These are phyloP conservation scores for Scelioninae gen. 1 DNA, from an alignment of 2,888 invertebrate species.

Conservation along the genomic window DNA sequence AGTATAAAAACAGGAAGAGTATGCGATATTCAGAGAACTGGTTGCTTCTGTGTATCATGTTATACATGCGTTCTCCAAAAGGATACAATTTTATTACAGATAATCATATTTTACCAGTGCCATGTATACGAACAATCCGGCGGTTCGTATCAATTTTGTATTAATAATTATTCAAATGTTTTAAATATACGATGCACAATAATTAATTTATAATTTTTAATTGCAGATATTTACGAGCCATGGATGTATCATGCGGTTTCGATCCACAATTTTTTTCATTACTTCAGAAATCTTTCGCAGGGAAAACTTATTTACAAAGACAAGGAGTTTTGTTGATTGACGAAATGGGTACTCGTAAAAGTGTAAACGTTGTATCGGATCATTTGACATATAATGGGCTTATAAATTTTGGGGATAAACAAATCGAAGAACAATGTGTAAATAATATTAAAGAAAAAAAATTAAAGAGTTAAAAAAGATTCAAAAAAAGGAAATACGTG, in stretches of 20 bases:
- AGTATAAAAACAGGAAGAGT: not conserved
- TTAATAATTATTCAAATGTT: too few relatives aligned
- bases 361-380: conserved; percentile 47
- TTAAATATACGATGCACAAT: not conserved
- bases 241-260: conserved; percentile 5
- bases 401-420: conserved; percentile 60
- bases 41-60: not conserved
- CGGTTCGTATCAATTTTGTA: not conserved
- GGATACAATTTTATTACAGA: conserved; percentile 20
- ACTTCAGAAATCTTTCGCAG: conserved; percentile 24
- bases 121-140: conserved; percentile 7
- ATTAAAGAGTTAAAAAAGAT: not conserved
- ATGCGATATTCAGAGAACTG: conserved; percentile 17
- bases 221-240: not conserved
- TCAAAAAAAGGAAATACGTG: not conserved
- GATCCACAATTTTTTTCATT: not conserved
- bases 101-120: conserved; percentile 10
- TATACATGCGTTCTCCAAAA: conserved; percentile 15
- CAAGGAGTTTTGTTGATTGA: conserved; percentile 65
- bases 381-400: conserved; percentile 62
- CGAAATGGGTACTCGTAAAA: conserved; percentile 61
- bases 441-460: not conserved
- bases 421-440: not conserved
- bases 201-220: not conserved
- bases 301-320: conserved; percentile 47